Evolutionary conservation across 1,140 invertebrate genomes (phyloP), one percentile per base, ranked within the genome.

Genomic region (Paralvinella palmiformis): DNA sequence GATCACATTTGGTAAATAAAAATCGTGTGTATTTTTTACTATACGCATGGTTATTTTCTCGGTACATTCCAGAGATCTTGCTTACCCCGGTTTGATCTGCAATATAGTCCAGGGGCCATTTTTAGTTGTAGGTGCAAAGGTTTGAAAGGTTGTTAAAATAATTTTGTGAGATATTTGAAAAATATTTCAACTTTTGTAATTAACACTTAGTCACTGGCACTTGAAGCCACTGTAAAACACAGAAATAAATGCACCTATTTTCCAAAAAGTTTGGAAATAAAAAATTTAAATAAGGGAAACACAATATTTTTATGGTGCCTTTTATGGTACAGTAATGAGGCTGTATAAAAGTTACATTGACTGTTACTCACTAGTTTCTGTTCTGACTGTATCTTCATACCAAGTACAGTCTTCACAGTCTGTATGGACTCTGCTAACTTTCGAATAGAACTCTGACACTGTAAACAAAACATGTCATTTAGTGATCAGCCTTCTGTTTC

Each of bases 371-470:
- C 78, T 72, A 75, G 59, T 71, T 78, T 80, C 61, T 79, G 76
- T 69, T 80, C 78, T 33, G 78, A 76, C 63, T 79, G 77, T 50
- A 80, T 77, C 68, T 80, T 80, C 78, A 80, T 79, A 2, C 77
- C 77, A 5, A 80, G 69, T 1, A 80, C 78, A 33, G 77, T 80
- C 65, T 80, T 80, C 24, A 79, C 73, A 4, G 77, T 79, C 60
- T 79, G 76, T 10, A 80, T 69, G 15, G 76, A 77, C 60, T 80
- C 78, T 29, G 77, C 78, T 24, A 80, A 69, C 57, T 75, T 77
- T 32, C 73, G 64, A 17, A 79, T 71, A 55, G 72, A 72, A 7
- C 57, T 64, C 52, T 78, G 71, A 22, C 70, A 63, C 75, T 78
- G 67, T 36, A 33, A 57, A n/a, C 33, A 33, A n/a, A n/a, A 33